Percentiles rank a stretch among this genome's conserved stretches.
phyloP scores from a whole-genome alignment of 2,888 invertebrate genomes.

The Glyphotaelius pellucidus region DNA sequence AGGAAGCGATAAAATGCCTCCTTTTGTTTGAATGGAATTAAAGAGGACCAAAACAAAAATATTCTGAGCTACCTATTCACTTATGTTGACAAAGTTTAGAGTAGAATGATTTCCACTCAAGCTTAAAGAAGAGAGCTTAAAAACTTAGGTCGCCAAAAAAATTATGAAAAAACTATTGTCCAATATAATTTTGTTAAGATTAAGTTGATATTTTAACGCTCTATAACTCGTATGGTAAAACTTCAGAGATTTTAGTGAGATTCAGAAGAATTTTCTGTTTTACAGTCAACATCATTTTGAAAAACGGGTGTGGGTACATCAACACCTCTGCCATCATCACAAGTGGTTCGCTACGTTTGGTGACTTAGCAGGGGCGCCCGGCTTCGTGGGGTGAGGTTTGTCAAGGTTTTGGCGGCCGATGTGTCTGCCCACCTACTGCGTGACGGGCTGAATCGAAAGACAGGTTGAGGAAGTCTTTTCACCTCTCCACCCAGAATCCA shows the following conservation, averaged over 20 bases:
- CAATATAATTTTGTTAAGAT: background rate
- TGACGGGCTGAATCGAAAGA: too few relatives aligned
- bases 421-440: too few relatives aligned
- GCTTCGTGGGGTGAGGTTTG: too few relatives aligned
- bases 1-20: constrained; percentile 22
- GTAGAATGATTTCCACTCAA: background rate
- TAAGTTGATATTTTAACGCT: background rate
- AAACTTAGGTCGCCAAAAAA: background rate
- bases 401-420: too few relatives aligned
- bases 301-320: too few relatives aligned
- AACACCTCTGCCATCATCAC: too few relatives aligned
- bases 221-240: background rate
- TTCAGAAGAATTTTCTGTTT: too few relatives aligned
- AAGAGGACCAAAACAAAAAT: background rate
- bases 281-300: too few relatives aligned
- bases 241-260: background rate
- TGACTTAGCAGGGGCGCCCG: too few relatives aligned
- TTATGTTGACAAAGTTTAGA: background rate
- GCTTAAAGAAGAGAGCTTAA: background rate
- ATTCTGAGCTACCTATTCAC: background rate
- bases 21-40: background rate
- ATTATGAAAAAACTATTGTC: background rate
- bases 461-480: too few relatives aligned
- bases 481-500: too few relatives aligned
- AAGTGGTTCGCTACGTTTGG: too few relatives aligned